A percentile compares a stretch with the other conserved stretches of the same genome.
phyloP scores from a whole-genome alignment of 1,140 invertebrate genomes.

The Cephus cinctus region DNA sequence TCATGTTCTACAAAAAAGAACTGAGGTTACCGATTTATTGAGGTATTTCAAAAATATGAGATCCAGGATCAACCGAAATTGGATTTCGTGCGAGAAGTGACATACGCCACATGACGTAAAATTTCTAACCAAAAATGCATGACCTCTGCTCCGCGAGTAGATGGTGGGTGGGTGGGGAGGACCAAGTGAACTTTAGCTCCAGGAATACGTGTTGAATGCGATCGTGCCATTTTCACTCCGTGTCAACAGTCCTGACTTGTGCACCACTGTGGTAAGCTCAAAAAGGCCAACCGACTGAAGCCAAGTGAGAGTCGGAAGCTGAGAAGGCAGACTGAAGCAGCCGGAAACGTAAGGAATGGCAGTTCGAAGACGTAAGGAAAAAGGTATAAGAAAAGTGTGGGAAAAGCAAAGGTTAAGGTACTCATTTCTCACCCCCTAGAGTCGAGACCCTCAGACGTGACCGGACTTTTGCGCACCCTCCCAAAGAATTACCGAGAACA shows the following conservation, averaged over 20 bases:
- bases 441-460: constrained; percentile 42
- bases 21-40: background rate
- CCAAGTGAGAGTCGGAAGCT: constrained; percentile 8
- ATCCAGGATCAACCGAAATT: background rate
- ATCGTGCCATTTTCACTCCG: constrained; percentile 1
- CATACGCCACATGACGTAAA: background rate
- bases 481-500: constrained; percentile 40
- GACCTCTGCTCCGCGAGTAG: background rate
- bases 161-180: constrained; percentile 7
- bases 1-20: background rate
- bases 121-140: background rate
- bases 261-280: constrained; percentile 1
- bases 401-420: constrained; percentile 46
- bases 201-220: constrained; percentile 15
- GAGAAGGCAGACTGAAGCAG: constrained; percentile 7
- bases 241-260: constrained; percentile 18
- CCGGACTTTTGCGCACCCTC: constrained; percentile 37
- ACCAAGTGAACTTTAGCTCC: constrained; percentile 8
- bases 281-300: constrained; percentile 4
- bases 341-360: background rate
- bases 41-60: background rate
- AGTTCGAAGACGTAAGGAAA: constrained; percentile 7
- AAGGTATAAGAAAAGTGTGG: constrained; percentile 2
- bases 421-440: constrained; percentile 43
- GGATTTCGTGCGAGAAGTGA: constrained; percentile 1